These are phyloP conservation scores for Pseudotriccus pelzelni DNA, from an alignment of 2,797 vertebrate species.

Conservation along the genomic window DNA sequence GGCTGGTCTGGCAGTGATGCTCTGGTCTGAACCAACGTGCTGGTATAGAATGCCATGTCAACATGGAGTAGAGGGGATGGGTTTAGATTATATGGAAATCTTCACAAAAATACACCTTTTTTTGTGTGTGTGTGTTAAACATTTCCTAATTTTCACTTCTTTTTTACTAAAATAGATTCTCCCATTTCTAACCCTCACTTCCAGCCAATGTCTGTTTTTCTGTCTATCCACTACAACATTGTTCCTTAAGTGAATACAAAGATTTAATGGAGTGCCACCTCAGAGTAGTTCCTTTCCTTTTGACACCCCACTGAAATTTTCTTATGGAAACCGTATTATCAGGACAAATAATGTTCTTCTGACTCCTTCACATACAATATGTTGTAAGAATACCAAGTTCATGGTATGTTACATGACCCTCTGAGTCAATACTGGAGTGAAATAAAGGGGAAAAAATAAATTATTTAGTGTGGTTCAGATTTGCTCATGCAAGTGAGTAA, in stretches of 20 bases:
- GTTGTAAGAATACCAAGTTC: neutral
- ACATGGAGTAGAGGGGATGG: neutral
- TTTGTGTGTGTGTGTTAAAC: neutral
- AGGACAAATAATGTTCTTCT: neutral
- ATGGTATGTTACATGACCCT: neutral
- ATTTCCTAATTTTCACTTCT: neutral
- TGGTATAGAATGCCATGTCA: neutral
- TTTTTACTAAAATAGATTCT: neutral
- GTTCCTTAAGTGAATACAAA: neutral
- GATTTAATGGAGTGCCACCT: neutral
- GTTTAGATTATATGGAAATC: neutral
- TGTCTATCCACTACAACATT: neutral
- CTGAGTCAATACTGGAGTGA: neutral
- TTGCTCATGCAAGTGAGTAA: neutral
- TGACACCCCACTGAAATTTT: neutral
- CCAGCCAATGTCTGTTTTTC: neutral
- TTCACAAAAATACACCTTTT: neutral
- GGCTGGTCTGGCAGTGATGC: neutral
- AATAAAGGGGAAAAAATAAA: neutral
- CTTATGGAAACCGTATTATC: neutral
- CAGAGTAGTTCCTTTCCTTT: neutral
- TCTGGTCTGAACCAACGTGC: neutral
- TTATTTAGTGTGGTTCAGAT: neutral
- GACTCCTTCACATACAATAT: neutral
- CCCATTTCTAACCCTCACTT: neutral